Evolutionary conservation across 2,888 invertebrate species (phyloP), one percentile per base, ranked within the genome.

Genomic region (Thymelicus acteon): DNA sequence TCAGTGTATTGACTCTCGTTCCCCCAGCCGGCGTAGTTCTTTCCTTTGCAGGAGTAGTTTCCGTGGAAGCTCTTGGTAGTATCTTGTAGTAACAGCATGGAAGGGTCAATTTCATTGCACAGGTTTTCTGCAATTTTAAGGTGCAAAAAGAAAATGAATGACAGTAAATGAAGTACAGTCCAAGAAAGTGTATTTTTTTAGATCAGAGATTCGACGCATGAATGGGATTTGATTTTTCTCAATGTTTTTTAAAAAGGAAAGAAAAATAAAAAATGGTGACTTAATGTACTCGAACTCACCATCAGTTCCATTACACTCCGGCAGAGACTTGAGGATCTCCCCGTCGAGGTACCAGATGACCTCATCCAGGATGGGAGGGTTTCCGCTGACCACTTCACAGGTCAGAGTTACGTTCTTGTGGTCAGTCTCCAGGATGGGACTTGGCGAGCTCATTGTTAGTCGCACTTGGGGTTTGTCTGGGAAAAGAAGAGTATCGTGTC

Each of bases 41-140:
- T 96, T 15, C 98, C 98, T 81, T 97, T 96, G 86, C 99, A 99
- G 0, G 98, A 97, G 91, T 98, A 99, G 91, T 98, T 98, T 39
- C 98, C 98, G 80, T 98, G 97, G 89, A 98, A 98, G 70, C 96
- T 96, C 84, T 98, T 96, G 6, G 96, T 97, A n/a, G 98, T 97
- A 76, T 96, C 96, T 80, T 97, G 97, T 40, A 98, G 95, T 47
- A 97, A 94, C 80, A 98, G 93, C 92, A 97, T 96, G 76, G 97
- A 97, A 0, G 98, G 98, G 85, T 98, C 97, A 80, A 98, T 96
- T 87, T 97, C 97, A 85, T 98, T 97, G 82, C 97, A 96, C 13
- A 96, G 92, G 78, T 94, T 95, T 7, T 91, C 93, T 92, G 85
- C 1, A 84, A 19, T 19, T 19, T 19, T 19, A 19, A 19, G 19